Percentiles rank a stretch among this genome's conserved stretches.
phyloP scores from a whole-genome alignment of 35 echinoderm and acorn worm species.

The Nesometra sesokonis region DNA sequence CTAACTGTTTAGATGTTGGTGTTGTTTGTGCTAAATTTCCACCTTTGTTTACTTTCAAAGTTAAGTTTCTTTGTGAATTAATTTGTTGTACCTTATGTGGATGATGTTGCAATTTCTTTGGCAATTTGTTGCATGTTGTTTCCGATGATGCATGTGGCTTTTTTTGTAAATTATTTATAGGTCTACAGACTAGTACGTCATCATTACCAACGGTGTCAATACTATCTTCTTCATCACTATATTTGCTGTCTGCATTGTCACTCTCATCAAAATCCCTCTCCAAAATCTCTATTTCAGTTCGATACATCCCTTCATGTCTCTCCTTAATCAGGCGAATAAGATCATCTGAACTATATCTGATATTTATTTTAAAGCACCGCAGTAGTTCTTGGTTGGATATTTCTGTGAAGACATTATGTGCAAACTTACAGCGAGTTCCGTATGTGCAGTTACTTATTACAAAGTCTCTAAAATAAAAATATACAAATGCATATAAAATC shows the following conservation, averaged over 20 bases:
- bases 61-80: no score
- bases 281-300: not conserved
- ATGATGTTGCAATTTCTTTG: no score
- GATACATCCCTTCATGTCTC: not conserved
- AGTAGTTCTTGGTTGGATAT: not conserved
- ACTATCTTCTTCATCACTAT: not conserved
- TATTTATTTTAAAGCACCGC: not conserved
- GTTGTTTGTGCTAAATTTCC: no score
- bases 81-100: no score
- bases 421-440: not conserved
- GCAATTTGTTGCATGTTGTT: no score
- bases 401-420: not conserved
- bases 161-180: no score
- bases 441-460: not conserved
- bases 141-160: no score
- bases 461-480: not conserved
- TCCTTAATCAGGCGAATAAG: not conserved
- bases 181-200: no score
- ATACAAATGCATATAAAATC: not conserved
- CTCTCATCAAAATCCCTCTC: not conserved
- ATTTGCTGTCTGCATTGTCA: not conserved
- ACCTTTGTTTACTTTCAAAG: no score
- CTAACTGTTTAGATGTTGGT: no score
- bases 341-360: not conserved
- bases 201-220: no score